A percentile compares a stretch with the other conserved stretches of the same genome.
phyloP scores from a whole-genome alignment of 2,797 vertebrate genomes.

The Acanthis flammea region DNA sequence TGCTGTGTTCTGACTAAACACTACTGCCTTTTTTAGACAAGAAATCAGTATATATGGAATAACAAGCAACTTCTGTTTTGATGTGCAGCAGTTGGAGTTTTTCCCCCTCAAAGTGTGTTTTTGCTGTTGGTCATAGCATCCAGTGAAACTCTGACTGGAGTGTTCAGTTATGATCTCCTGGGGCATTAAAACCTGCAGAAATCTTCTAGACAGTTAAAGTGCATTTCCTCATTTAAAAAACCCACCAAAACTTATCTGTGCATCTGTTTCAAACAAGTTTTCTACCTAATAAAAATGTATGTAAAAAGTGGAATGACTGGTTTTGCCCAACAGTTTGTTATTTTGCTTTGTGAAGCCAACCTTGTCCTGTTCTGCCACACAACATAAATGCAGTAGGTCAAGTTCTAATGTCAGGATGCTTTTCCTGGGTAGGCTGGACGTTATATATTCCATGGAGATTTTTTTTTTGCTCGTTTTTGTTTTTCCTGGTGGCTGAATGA shows the following conservation, averaged over 20 bases:
- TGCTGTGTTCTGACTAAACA: neutral
- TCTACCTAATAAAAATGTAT: neutral
- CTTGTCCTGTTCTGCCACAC: neutral
- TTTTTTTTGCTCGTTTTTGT: neutral
- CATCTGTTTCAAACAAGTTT: neutral
- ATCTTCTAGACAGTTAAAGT: neutral
- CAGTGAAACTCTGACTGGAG: neutral
- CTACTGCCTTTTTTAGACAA: neutral
- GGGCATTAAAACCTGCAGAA: neutral
- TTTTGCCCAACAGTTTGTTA: neutral
- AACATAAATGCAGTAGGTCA: neutral
- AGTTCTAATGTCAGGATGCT: neutral
- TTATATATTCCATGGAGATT: neutral
- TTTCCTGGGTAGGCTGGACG: neutral
- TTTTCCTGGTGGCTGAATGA: neutral
- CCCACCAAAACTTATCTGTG: neutral
- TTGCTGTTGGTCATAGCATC: neutral
- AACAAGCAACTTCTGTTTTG: neutral
- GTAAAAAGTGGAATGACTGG: neutral
- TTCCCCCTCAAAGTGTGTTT: neutral
- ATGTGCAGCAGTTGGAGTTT: rapidly evolving
- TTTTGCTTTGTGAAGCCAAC: neutral
- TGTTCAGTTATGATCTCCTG: neutral
- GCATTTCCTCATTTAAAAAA: neutral
- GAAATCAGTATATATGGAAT: neutral